These are phyloP conservation scores for Ceratina australensis DNA, from an alignment of 1,140 invertebrate species.

Conservation along the genomic window DNA sequence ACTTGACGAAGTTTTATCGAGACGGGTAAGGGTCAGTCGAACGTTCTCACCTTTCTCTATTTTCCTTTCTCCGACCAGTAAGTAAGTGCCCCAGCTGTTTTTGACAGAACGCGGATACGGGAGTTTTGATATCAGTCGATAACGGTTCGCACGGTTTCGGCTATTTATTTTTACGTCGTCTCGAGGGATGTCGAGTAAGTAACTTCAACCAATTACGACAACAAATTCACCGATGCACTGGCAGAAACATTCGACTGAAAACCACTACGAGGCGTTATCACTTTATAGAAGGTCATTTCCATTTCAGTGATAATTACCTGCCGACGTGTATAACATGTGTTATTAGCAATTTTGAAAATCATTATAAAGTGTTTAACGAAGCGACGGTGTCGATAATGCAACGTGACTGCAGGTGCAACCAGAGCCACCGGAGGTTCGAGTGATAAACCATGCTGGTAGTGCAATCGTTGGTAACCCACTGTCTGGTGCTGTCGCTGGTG, in stretches of 20 bases:
- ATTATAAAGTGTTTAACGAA: too few relatives aligned
- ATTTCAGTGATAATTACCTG: too few relatives aligned
- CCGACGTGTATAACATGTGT: too few relatives aligned
- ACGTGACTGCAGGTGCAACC: conserved; percentile 42
- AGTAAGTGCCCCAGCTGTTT: background rate
- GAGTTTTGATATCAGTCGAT: background rate
- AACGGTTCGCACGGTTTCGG: background rate
- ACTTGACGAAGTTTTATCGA: conserved; percentile 30
- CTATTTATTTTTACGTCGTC: too few relatives aligned
- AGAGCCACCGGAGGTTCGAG: conserved; percentile 15
- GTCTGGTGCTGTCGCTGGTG: conserved; percentile 62
- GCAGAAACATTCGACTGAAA: too few relatives aligned
- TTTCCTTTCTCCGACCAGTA: too few relatives aligned
- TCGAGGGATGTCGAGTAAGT: background rate
- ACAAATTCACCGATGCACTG: too few relatives aligned
- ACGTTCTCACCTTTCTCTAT: background rate
- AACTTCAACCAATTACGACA: too few relatives aligned
- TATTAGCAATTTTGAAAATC: too few relatives aligned
- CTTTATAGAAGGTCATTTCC: too few relatives aligned
- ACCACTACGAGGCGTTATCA: too few relatives aligned
- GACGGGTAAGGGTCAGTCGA: conserved; percentile 31
- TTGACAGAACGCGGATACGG: background rate
- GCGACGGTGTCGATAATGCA: conserved; percentile 17
- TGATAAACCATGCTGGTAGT: conserved; percentile 68
- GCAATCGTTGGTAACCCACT: conserved; percentile 66